Conservation (phyloP, 23 tunicate species). For the Trididemnum clinides region DNA sequence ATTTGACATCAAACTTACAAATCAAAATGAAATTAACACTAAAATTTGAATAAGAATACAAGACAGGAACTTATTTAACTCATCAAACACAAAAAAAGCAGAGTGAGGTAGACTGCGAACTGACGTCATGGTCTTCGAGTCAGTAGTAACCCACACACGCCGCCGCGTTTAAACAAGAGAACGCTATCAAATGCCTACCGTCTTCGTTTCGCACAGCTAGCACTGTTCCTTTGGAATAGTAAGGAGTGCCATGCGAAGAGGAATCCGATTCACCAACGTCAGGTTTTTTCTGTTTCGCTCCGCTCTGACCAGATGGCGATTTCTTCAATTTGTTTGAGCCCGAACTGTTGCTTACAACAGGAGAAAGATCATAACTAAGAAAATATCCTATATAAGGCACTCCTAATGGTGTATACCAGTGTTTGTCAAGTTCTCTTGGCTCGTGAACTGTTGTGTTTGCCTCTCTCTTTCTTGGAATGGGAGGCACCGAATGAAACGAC, state of each 20-base stretch:
- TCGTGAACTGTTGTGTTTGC: too few species aligned
- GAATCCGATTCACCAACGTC: neutral
- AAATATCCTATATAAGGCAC: too few species aligned
- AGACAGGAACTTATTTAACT: neutral
- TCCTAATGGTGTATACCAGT: too few species aligned
- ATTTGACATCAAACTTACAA: neutral
- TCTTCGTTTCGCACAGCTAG: conserved; percentile 95
- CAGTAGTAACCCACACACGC: neutral
- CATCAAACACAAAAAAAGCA: too few species aligned
- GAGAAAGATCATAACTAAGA: neutral
- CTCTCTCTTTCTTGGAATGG: too few species aligned
- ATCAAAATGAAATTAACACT: neutral
- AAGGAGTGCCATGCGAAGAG: conserved; percentile 56
- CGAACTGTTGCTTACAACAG: neutral
- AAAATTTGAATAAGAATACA: neutral
- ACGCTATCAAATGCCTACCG: conserved; percentile 29
- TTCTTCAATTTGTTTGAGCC: neutral
- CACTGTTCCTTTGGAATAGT: conserved; percentile 85
- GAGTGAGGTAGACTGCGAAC: too few species aligned
- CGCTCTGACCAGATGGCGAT: neutral
- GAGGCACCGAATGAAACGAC: too few species aligned
- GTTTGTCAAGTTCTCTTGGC: too few species aligned
- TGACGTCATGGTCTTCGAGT: too few species aligned
- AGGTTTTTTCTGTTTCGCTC: conserved; percentile 29
- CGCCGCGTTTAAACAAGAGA: neutral